Conservation (phyloP, 2,797 vertebrate genomes). For the Sebastes minor region DNA sequence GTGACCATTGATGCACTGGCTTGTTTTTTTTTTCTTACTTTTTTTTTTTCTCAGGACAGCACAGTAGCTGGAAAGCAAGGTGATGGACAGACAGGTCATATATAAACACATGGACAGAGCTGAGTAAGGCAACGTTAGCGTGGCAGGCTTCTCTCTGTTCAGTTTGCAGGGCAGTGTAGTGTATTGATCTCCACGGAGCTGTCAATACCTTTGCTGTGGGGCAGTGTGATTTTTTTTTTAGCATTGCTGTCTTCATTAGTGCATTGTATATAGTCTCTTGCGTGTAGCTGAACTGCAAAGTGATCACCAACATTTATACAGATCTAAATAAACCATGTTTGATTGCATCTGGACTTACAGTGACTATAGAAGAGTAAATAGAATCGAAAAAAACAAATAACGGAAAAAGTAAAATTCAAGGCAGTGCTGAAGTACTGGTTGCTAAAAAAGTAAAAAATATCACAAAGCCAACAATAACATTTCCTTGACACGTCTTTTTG, state of each 20-base stretch:
- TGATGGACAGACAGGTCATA: conserved; percentile 80
- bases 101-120: conserved; percentile 82
- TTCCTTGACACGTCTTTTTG: conserved; percentile 80
- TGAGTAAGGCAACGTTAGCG: conserved; percentile 86
- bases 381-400: conserved; percentile 76
- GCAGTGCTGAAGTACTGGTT: conserved; percentile 88
- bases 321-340: conserved; percentile 80
- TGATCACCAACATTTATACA: conserved; percentile 82
- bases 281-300: conserved; percentile 78
- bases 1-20: conserved; percentile 80
- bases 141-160: conserved; percentile 83
- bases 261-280: conserved; percentile 81
- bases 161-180: conserved; percentile 83
- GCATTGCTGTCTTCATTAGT: conserved; percentile 81
- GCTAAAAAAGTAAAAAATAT: conserved; percentile 86
- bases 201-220: conserved; percentile 79
- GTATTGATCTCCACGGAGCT: conserved; percentile 75
- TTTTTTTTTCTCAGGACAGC: conserved; percentile 65
- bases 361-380: conserved; percentile 83
- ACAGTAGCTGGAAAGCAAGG: conserved; percentile 81
- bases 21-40: conserved; percentile 40
- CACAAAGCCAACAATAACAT: conserved; percentile 83
- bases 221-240: conserved; percentile 76
- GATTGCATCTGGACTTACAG: conserved; percentile 86
- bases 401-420: conserved; percentile 83